Conservation (phyloP, 2,888 invertebrate genomes). For the Drosophila colorata region DNA sequence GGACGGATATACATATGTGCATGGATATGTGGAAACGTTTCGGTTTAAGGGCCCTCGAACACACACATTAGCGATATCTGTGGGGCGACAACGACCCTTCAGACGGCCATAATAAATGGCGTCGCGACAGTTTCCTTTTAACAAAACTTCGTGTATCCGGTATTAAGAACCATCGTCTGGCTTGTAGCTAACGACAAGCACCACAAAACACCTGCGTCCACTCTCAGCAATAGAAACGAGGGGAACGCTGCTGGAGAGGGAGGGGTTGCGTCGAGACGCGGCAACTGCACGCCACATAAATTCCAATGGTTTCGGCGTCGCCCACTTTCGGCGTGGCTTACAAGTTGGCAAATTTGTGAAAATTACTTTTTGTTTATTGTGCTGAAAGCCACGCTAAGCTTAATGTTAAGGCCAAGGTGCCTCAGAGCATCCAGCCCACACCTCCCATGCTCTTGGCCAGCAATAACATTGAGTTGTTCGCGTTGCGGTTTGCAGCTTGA, state of each 20-base stretch:
- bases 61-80: slow-evolving; percentile 72
- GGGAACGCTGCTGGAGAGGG: too few relatives aligned
- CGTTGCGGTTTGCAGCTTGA: slow-evolving; percentile 42
- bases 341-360: slow-evolving; percentile 84
- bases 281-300: slow-evolving; percentile 82
- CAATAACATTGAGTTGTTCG: slow-evolving; percentile 71
- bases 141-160: slow-evolving; percentile 76
- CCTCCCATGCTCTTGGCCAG: slow-evolving; percentile 21
- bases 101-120: slow-evolving; percentile 83
- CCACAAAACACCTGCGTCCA: slow-evolving; percentile 81
- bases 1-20: slow-evolving; percentile 12
- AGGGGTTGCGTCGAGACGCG: background rate
- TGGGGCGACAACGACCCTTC: slow-evolving; percentile 79
- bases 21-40: slow-evolving; percentile 33
- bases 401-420: slow-evolving; percentile 72
- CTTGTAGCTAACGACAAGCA: slow-evolving; percentile 52
- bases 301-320: slow-evolving; percentile 73
- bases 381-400: slow-evolving; percentile 76
- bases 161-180: slow-evolving; percentile 75
- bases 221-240: slow-evolving; percentile 55
- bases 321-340: slow-evolving; percentile 78
- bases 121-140: slow-evolving; percentile 84
- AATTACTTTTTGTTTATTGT: slow-evolving; percentile 84
- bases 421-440: slow-evolving; percentile 33
- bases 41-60: slow-evolving; percentile 47